Evolutionary conservation across 2,797 vertebrate genomes (phyloP).

Genomic region (Phyllotis vaccarum): DNA sequence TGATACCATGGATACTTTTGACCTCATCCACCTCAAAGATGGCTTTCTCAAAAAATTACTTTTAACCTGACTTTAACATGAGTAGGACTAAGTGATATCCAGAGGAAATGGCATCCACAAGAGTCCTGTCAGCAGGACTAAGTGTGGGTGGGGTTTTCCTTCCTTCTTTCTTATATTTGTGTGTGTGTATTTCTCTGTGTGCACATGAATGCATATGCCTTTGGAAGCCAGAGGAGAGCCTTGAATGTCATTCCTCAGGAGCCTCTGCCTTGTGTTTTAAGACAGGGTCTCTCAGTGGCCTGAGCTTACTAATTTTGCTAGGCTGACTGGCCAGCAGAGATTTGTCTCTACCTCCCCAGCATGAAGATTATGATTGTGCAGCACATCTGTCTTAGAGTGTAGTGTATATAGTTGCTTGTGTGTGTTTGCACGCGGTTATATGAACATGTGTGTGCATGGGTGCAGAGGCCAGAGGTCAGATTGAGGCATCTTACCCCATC

Average conservation of each 20-base stretch:
- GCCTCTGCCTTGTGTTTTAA: not conserved
- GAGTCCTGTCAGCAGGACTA: constrained; percentile 7
- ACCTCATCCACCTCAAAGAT: constrained; percentile 5
- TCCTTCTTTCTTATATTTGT: not conserved
- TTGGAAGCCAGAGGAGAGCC: not conserved
- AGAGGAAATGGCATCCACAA: not conserved
- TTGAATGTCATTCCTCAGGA: not conserved
- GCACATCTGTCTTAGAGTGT: not conserved
- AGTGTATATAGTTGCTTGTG: not conserved
- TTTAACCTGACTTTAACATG: constrained; percentile 4
- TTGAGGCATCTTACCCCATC: not conserved
- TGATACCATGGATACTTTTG: not conserved
- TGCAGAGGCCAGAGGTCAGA: not conserved
- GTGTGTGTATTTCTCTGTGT: not conserved
- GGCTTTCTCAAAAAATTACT: not conserved
- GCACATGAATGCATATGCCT: too few relatives aligned
- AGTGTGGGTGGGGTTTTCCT: not conserved
- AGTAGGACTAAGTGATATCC: not conserved
- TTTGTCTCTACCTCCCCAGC: not conserved
- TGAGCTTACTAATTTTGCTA: not conserved
- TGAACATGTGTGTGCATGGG: not conserved
- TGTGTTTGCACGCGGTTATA: not conserved
- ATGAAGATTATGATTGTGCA: not conserved
- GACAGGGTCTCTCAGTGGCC: not conserved
- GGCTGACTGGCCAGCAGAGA: not conserved